These are phyloP conservation scores for Torymus auratus DNA, from an alignment of 2,888 invertebrate species.

Conservation along the genomic window DNA sequence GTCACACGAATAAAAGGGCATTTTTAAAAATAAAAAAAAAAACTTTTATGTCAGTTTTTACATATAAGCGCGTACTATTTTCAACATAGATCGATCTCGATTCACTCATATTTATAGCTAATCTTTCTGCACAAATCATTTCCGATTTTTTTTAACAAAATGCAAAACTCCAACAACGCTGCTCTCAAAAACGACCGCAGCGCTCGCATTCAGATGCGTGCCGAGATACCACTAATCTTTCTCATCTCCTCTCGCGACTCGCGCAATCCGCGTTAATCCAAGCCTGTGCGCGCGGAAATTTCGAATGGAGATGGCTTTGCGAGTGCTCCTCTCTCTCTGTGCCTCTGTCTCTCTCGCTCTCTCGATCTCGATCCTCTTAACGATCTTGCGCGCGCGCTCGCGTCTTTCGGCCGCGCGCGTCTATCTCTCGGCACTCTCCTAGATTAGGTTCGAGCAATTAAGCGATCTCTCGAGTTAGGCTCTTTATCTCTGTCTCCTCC, in stretches of 20 bases:
- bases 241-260: not conserved
- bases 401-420: conserved; percentile 44
- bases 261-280: conserved; percentile 18
- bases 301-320: conserved; percentile 54
- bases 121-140: no score
- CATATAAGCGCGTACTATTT: no score
- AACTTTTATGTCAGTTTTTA: no score
- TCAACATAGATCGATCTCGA: no score
- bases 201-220: no score
- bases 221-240: not conserved
- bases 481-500: conserved; percentile 20
- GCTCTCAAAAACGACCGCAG: not conserved
- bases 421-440: conserved; percentile 52
- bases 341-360: not conserved
- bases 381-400: conserved; percentile 38
- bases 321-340: not conserved
- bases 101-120: no score
- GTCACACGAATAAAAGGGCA: no score
- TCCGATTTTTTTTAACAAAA: no score
- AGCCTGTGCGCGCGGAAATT: conserved; percentile 43
- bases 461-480: conserved; percentile 55
- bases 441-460: conserved; percentile 64
- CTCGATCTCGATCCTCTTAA: conserved; percentile 54
- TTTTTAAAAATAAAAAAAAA: no score
- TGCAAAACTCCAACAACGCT: no score